A percentile compares a stretch with the other conserved stretches of the same genome.
These are phyloP conservation scores for Eupristina koningsbergeri DNA, from an alignment of 1,140 invertebrate genomes.

Conservation along the genomic window DNA sequence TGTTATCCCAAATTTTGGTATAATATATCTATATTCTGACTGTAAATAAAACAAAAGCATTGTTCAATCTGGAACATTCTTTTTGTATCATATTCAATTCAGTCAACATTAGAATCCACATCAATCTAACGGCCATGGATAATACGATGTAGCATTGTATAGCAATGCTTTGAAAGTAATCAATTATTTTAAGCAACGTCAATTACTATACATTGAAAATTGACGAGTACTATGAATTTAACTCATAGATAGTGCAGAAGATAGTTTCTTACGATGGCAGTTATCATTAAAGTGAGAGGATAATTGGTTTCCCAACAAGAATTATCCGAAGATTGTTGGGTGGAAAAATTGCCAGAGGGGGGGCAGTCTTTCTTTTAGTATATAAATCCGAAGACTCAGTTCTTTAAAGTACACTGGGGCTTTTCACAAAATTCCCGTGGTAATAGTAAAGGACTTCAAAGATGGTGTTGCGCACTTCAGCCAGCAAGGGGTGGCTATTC, in stretches of 20 bases:
- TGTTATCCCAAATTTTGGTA: too few species aligned
- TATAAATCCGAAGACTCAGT: constrained; percentile 34
- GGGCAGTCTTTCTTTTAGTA: constrained; percentile 28
- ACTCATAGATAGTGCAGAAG: background rate
- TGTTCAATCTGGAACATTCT: too few species aligned
- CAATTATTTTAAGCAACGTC: too few species aligned
- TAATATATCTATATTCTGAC: too few species aligned
- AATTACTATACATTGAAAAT: background rate
- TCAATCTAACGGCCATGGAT: too few species aligned
- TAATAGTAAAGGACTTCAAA: constrained; percentile 19
- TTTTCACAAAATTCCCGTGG: background rate
- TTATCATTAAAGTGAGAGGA: constrained; percentile 42
- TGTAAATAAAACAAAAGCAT: too few species aligned
- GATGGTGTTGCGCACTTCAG: constrained; percentile 39
- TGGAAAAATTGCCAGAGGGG: background rate
- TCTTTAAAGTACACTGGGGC: constrained; percentile 27
- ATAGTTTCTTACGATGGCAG: background rate
- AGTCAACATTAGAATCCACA: too few species aligned
- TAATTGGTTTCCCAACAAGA: background rate
- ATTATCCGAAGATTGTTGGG: background rate
- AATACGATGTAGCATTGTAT: too few species aligned
- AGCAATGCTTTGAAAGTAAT: too few species aligned
- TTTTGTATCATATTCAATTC: too few species aligned
- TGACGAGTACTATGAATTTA: background rate
- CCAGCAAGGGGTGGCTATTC: constrained; percentile 35